Evolutionary conservation across 2,797 vertebrate species (phyloP).

Genomic region (Muscicapa comitata): DNA sequence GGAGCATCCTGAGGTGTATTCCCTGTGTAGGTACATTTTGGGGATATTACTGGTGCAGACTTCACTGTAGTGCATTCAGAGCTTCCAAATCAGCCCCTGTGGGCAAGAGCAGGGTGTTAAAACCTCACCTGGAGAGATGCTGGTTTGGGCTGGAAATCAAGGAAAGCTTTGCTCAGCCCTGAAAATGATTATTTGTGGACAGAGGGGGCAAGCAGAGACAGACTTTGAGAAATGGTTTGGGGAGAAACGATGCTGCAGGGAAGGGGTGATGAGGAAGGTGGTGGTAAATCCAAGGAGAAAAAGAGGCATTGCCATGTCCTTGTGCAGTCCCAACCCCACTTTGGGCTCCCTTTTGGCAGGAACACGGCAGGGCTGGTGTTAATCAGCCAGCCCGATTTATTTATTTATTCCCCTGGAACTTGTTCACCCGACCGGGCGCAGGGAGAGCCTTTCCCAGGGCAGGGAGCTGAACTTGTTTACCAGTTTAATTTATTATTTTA

Average conservation of each 20-base stretch:
- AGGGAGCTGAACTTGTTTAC: background rate
- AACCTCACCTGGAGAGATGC: background rate
- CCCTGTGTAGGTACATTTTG: background rate
- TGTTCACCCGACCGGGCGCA: background rate
- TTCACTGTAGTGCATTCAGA: accelerated
- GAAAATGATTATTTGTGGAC: background rate
- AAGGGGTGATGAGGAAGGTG: background rate
- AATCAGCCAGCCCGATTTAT: background rate
- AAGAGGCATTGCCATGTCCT: background rate
- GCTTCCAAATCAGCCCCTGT: background rate
- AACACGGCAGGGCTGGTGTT: background rate
- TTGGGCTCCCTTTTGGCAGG: background rate
- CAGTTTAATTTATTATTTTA: accelerated
- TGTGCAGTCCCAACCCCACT: accelerated
- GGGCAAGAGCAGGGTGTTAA: background rate
- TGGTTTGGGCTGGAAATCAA: background rate
- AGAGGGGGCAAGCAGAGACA: background rate
- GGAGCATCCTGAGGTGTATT: accelerated
- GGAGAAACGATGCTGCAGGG: background rate
- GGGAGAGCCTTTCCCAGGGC: background rate
- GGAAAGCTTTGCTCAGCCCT: background rate
- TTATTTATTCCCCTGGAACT: background rate
- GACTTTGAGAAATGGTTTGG: accelerated
- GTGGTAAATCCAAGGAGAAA: accelerated
- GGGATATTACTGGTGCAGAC: accelerated